phyloP scores from a whole-genome alignment of 2,888 invertebrate species.

The Augochlorella aurata region DNA sequence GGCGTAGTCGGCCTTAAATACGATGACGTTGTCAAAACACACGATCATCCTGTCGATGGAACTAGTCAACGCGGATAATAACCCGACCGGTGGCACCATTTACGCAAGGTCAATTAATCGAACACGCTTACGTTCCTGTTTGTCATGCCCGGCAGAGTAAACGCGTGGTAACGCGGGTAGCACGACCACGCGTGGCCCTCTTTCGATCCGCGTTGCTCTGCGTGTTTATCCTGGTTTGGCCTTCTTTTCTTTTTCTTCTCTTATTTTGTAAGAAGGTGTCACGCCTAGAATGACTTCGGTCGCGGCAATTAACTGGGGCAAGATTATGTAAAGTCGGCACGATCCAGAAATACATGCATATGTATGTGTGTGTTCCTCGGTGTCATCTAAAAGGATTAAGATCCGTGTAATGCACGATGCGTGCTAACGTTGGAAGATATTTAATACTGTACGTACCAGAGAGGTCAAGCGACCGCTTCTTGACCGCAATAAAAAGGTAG shows the following conservation, averaged over 20 bases:
- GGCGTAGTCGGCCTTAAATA: conserved; percentile 40
- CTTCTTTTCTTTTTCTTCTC: background rate
- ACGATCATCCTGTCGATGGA: conserved; percentile 47
- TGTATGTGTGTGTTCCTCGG: background rate
- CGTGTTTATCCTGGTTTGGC: background rate
- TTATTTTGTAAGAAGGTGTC: background rate
- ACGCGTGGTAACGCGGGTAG: background rate
- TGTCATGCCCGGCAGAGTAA: conserved; percentile 2
- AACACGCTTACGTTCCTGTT: conserved; percentile 24
- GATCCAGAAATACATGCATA: background rate
- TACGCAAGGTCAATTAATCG: conserved; percentile 46
- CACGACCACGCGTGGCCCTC: background rate
- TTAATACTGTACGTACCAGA: no score
- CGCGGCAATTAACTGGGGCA: background rate
- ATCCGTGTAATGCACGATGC: no score
- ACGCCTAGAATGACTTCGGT: background rate
- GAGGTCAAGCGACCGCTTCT: no score
- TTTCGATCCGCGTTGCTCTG: background rate
- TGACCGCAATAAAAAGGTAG: no score
- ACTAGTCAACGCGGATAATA: conserved; percentile 16
- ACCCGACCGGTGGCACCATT: conserved; percentile 27
- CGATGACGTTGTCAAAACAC: conserved; percentile 51
- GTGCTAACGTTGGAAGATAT: no score
- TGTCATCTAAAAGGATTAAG: background rate
- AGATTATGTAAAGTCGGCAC: background rate